Evolutionary conservation across 2,888 invertebrate genomes (phyloP).

Genomic region (Fragum whitleyi): DNA sequence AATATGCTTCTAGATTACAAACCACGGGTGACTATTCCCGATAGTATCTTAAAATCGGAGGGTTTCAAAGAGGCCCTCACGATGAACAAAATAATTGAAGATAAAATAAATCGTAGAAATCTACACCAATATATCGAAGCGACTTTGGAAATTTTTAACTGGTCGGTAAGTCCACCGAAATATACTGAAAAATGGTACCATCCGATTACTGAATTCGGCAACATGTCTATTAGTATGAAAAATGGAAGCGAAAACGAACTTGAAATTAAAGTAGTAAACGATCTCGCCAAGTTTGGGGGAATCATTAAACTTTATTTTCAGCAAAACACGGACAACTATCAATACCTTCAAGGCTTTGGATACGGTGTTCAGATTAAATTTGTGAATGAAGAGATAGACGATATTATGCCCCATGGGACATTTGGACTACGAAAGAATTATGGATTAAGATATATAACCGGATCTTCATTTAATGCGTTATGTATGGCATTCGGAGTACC

Average conservation of each 20-base stretch:
- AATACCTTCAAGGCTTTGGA: not conserved
- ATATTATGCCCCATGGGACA: not conserved
- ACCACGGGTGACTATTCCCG: not conserved
- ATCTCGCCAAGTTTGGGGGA: not conserved
- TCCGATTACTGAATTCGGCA: not conserved
- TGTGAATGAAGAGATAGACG: not conserved
- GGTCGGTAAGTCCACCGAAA: not conserved
- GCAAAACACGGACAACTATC: not conserved
- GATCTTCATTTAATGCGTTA: not conserved
- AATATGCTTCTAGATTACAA: not conserved
- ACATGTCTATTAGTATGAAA: not conserved
- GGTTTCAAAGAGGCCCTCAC: not conserved
- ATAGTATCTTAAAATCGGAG: not conserved
- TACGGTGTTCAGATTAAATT: not conserved
- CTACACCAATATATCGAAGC: not conserved
- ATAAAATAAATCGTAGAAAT: not conserved
- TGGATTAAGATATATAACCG: not conserved
- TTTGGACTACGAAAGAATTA: not conserved
- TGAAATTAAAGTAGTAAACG: not conserved
- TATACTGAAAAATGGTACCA: not conserved
- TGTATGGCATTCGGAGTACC: not conserved
- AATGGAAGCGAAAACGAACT: not conserved
- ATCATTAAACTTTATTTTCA: not conserved
- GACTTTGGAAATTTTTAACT: not conserved
- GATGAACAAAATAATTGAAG: not conserved